These are phyloP conservation scores for Crepidodera aurea DNA, from an alignment of 2,888 invertebrate genomes.

Conservation along the genomic window DNA sequence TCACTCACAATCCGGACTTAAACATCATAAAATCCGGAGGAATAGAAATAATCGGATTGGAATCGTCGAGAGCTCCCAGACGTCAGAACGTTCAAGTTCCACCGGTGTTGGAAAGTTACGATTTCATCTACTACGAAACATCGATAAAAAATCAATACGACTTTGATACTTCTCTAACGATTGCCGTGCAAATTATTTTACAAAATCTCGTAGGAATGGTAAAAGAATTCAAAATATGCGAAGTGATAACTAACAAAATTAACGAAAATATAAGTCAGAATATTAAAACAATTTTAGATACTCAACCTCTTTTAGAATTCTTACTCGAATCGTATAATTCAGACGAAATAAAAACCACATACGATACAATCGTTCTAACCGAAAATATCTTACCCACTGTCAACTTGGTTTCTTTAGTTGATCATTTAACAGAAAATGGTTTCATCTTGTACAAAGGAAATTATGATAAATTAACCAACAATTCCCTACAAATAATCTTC, in stretches of 20 bases:
- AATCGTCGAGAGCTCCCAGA: constrained; percentile 65
- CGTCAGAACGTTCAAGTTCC: constrained; percentile 61
- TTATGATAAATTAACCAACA: neutral
- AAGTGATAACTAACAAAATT: neutral
- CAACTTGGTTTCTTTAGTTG: constrained; percentile 4
- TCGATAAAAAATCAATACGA: constrained; percentile 31
- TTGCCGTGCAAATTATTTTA: constrained; percentile 40
- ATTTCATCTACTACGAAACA: constrained; percentile 64
- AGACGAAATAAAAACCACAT: constrained; percentile 16
- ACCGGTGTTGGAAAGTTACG: constrained; percentile 66
- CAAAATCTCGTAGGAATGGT: constrained; percentile 33
- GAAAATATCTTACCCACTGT: constrained; percentile 1
- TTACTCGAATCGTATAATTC: neutral
- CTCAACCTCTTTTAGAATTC: constrained; percentile 22
- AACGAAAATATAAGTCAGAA: constrained; percentile 14
- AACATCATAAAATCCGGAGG: constrained; percentile 64
- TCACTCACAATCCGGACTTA: constrained; percentile 57
- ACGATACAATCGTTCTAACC: constrained; percentile 30
- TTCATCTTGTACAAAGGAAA: constrained; percentile 38
- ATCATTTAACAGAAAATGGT: constrained; percentile 30
- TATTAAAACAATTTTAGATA: constrained; percentile 26
- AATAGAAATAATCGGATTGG: constrained; percentile 68
- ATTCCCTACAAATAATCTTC: constrained; percentile 25
- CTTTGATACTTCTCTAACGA: constrained; percentile 27
- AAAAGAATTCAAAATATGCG: constrained; percentile 27